Base-by-base conservation (phyloP, 2,888 invertebrate genomes). In the Drosophila ochracea region DNA sequence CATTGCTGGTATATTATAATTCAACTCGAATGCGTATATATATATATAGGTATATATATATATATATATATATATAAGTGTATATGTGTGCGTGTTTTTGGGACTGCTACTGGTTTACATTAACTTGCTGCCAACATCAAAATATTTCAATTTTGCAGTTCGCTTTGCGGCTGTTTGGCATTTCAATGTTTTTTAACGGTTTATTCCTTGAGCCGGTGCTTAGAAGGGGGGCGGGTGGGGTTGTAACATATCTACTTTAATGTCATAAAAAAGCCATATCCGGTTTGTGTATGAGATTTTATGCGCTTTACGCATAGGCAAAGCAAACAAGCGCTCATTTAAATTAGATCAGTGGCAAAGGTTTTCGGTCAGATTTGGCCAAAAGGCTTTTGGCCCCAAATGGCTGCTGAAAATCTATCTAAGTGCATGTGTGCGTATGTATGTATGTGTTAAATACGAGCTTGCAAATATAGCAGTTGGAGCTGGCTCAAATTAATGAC, bases 1-100 rank as follows among this genome's bases (percentile, higher is more conserved):
- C 83, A 77, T 89, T 82, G 82, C 87, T 89, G 84, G 82, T 89
- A 84, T 85, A 87, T 85, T 85, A 85, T 85, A 85, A 85, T 89
- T 85, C 88, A 87, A 82, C 90, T 86, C 70, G 80, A 83, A 81
- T 79, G 77, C 52, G 54, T 69, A 64, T 41, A 39, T 30, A 31
- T 52, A 59, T 30, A 31, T 52, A 55, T 64, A 16, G 63, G 31
- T 37, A 41, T n/a, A n/a, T n/a, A 43, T 13, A 7, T 13, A 21
- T 1, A 5, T 10, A 10, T n/a, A 5, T n/a, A n/a, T 21, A 7
- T 43, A 6, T 11, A 3, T 21, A 11, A 57, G 31, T 65, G 28
- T 61, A n/a, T 52, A 9, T 41, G 47, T 63, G 58, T 53, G 62
- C 43, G 54, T 57, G 60, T 69, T 13, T 60, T 65, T 66, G 80